Conservation (phyloP, 1,140 invertebrate genomes). For the Propsilocerus akamusi region DNA sequence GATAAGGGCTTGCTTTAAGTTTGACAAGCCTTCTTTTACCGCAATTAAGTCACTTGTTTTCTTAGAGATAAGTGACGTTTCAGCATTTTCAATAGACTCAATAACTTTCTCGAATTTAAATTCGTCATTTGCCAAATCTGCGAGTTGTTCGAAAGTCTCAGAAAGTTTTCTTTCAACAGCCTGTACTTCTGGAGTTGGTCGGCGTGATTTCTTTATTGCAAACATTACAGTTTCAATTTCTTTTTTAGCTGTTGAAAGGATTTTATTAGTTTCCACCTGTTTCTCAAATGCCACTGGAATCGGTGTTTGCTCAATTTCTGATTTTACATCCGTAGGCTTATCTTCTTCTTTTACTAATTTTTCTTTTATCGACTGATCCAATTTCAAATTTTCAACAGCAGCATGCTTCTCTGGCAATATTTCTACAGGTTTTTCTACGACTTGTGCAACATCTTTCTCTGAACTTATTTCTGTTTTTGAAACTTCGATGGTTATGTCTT, state of each 20-base stretch:
- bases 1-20: too few relatives aligned
- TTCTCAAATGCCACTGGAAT: not conserved
- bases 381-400: conserved; percentile 5
- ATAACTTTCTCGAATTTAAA: not conserved
- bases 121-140: not conserved
- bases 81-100: not conserved
- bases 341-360: conserved; percentile 6
- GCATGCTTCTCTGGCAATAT: conserved; percentile 6
- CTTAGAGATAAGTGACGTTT: not conserved
- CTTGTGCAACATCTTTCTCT: conserved; percentile 9
- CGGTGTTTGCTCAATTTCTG: not conserved
- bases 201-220: conserved; percentile 1
- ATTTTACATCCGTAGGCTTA: not conserved
- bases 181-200: not conserved
- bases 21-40: not conserved
- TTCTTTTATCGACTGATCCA: conserved; percentile 6
- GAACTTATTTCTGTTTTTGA: conserved; percentile 8
- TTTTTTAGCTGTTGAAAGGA: not conserved
- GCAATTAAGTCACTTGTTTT: not conserved
- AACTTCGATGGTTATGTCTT: conserved; percentile 8
- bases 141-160: not conserved
- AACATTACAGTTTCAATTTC: not conserved
- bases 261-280: conserved; percentile 7
- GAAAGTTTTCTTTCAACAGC: not conserved
- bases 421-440: conserved; percentile 1